Evolutionary conservation across 2,797 vertebrate genomes (phyloP).

Genomic region (Mormyrops attenuatus): DNA sequence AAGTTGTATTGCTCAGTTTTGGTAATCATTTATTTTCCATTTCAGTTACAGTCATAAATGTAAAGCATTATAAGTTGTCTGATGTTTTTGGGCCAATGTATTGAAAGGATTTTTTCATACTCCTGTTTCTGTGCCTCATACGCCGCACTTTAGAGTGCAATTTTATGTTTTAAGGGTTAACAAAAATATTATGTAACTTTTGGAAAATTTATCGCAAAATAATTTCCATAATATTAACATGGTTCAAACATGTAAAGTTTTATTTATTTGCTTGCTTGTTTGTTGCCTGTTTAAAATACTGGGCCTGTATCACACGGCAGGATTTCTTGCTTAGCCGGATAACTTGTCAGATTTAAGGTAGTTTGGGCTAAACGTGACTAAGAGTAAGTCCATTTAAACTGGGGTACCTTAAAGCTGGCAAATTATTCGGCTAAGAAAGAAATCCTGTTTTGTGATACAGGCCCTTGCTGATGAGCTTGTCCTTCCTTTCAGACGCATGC

Average conservation of each 20-base stretch:
- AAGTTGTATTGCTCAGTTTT: not conserved
- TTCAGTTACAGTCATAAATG: not conserved
- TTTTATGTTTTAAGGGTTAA: not conserved
- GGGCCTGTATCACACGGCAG: not conserved
- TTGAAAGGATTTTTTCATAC: not conserved
- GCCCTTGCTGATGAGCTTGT: not conserved
- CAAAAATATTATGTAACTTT: not conserved
- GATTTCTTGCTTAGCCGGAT: not conserved
- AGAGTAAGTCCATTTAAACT: not conserved
- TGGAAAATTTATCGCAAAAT: not conserved
- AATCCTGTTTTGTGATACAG: not conserved
- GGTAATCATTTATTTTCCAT: not conserved
- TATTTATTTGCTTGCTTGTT: not conserved
- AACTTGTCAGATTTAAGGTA: not conserved
- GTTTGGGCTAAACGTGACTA: not conserved
- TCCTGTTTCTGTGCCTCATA: not conserved
- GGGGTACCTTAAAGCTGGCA: not conserved
- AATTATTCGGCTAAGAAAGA: not conserved
- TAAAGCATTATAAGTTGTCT: not conserved
- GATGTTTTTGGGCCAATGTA: not conserved
- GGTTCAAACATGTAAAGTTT: not conserved
- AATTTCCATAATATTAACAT: not conserved
- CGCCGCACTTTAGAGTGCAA: not conserved
- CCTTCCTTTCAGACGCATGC: constrained; percentile 61
- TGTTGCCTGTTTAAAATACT: not conserved